Evolutionary conservation across 2,797 vertebrate species (phyloP).

Genomic region (Chromis chromis): DNA sequence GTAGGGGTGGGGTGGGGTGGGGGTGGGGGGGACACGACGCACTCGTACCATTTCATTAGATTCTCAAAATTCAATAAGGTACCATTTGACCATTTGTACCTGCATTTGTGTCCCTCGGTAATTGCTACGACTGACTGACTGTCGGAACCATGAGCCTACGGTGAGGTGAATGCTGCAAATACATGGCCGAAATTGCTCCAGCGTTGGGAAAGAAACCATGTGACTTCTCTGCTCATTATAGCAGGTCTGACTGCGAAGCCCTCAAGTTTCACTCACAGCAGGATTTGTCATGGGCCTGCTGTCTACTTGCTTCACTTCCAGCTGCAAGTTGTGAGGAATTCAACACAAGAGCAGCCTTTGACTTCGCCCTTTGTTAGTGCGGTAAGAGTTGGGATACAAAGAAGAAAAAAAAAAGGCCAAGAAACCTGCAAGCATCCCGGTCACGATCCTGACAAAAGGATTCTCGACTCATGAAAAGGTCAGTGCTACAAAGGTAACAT

Average conservation of each 20-base stretch:
- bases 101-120: slow-evolving; percentile 30
- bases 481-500: slow-evolving; percentile 43
- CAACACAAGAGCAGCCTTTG: slow-evolving; percentile 55
- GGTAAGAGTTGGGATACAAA: slow-evolving; percentile 37
- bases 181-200: slow-evolving; percentile 46
- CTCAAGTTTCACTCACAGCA: slow-evolving; percentile 48
- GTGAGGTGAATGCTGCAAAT: slow-evolving; percentile 25
- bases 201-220: slow-evolving; percentile 16
- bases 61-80: slow-evolving; percentile 27
- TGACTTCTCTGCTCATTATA: slow-evolving; percentile 47
- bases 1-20: no score
- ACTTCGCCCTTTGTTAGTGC: slow-evolving; percentile 40
- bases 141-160: slow-evolving; percentile 10
- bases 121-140: slow-evolving; percentile 26
- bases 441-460: slow-evolving; percentile 37
- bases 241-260: slow-evolving; percentile 44
- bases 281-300: slow-evolving; percentile 49
- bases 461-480: slow-evolving; percentile 54
- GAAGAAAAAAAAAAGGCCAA: slow-evolving; percentile 27
- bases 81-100: slow-evolving; percentile 36
- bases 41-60: background rate
- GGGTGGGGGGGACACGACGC: background rate
- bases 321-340: slow-evolving; percentile 50
- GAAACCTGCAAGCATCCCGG: background rate
- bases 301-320: slow-evolving; percentile 55